A percentile compares a stretch with the other conserved stretches of the same genome.
Evolutionary conservation across 2,888 invertebrate species (phyloP).

Genomic region (Rhagium mordax): DNA sequence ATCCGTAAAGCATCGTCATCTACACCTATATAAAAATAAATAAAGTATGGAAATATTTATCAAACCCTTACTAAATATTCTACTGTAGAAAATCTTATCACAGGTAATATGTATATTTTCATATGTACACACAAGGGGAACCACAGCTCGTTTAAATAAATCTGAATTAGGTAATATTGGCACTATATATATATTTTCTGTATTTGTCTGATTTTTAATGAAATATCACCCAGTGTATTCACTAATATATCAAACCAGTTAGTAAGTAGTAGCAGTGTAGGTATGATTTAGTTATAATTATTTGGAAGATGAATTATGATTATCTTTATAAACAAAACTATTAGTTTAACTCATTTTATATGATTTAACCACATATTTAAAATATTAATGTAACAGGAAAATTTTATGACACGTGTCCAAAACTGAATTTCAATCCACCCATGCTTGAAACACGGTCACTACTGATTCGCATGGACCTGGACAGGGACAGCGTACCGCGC

Average conservation of each 20-base stretch:
- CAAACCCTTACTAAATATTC: not conserved
- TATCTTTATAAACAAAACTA: too few species aligned
- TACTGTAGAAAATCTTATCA: not conserved
- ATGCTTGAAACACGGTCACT: slow-evolving; percentile 56
- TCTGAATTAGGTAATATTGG: not conserved
- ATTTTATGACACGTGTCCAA: slow-evolving; percentile 38
- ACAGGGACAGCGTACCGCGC: slow-evolving; percentile 45
- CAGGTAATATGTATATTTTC: not conserved
- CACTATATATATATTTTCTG: not conserved
- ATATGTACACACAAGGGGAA: not conserved
- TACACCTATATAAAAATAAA: slow-evolving; percentile 61
- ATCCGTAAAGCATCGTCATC: slow-evolving; percentile 63
- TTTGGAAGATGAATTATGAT: slow-evolving; percentile 7
- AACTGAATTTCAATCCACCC: slow-evolving; percentile 17
- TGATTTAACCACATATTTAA: too few species aligned
- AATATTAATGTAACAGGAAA: not conserved
- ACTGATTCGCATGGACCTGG: slow-evolving; percentile 56
- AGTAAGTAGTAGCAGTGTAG: not conserved
- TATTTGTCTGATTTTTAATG: not conserved
- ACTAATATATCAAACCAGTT: not conserved
- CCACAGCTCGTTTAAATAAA: not conserved
- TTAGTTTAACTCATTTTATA: not conserved
- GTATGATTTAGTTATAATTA: not conserved
- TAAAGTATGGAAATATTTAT: slow-evolving; percentile 31
- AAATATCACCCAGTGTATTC: not conserved